These are phyloP conservation scores for Autographa pulchrina DNA, from an alignment of 2,888 invertebrate species.

Conservation along the genomic window DNA sequence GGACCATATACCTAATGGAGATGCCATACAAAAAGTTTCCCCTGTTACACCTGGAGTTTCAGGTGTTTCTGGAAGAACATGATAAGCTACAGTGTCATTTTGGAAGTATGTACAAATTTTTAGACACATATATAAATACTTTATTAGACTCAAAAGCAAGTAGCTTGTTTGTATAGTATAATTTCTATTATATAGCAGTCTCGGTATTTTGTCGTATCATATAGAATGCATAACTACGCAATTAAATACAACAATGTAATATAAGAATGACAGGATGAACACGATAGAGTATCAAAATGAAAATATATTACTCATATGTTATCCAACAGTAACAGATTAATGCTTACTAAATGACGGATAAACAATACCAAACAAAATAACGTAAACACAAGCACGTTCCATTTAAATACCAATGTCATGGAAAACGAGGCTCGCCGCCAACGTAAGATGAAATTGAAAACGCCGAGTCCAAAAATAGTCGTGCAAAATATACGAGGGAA, in stretches of 20 bases:
- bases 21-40: slow-evolving; percentile 26
- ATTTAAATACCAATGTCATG: slow-evolving; percentile 50
- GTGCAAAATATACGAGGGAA: slow-evolving; percentile 41
- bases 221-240: background rate
- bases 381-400: slow-evolving; percentile 27
- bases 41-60: slow-evolving; percentile 27
- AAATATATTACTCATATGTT: background rate
- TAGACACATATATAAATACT: background rate
- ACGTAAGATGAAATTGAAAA: slow-evolving; percentile 54
- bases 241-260: background rate
- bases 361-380: slow-evolving; percentile 15
- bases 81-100: background rate
- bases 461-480: slow-evolving; percentile 44
- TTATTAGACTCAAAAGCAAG: too few species aligned
- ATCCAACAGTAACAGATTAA: background rate
- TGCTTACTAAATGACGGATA: slow-evolving; percentile 13
- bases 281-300: background rate
- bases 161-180: too few species aligned
- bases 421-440: slow-evolving; percentile 35
- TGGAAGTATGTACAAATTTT: background rate
- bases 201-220: too few species aligned
- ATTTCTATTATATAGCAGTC: too few species aligned
- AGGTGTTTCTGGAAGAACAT: slow-evolving; percentile 13
- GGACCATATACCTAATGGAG: slow-evolving; percentile 28
- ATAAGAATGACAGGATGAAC: background rate